Conservation (phyloP, 2,888 invertebrate species). For the Thera obeliscata region DNA sequence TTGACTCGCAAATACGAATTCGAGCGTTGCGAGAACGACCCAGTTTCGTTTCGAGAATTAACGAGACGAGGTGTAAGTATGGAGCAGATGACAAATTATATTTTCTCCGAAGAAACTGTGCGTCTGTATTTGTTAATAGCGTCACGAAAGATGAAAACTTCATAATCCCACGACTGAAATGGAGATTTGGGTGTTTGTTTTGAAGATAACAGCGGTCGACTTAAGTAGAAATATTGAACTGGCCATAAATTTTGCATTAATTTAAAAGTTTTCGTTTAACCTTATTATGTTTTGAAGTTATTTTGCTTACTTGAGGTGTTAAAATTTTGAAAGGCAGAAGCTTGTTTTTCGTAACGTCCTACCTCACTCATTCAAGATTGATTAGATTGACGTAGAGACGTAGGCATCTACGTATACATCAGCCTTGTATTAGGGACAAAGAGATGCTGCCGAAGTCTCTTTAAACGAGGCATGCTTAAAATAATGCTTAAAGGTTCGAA, state of each 20-base stretch:
- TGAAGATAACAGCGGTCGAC: conserved; percentile 15
- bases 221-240: conserved; percentile 23
- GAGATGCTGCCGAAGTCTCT: conserved; percentile 4
- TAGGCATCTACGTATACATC: conserved; percentile 3
- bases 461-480: no score
- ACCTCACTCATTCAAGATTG: conserved; percentile 23
- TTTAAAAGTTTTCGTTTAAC: conserved; percentile 21
- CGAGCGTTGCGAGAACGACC: conserved; percentile 63
- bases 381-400: conserved; percentile 25
- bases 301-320: conserved; percentile 5
- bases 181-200: conserved; percentile 17
- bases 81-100: conserved; percentile 35
- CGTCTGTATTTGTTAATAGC: conserved; percentile 24
- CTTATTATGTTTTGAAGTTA: conserved; percentile 10
- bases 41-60: conserved; percentile 53
- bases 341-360: conserved; percentile 17
- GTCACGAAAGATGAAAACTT: conserved; percentile 25
- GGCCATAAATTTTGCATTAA: conserved; percentile 25
- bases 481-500: no score
- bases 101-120: conserved; percentile 26
- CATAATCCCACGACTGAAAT: conserved; percentile 16
- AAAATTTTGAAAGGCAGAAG: conserved; percentile 9
- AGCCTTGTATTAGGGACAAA: conserved; percentile 17
- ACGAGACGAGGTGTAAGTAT: conserved; percentile 30
- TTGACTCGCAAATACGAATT: conserved; percentile 69